Percentiles rank a stretch among this genome's conserved stretches.
Conservation (phyloP, 1,140 invertebrate species). For the Cyclargus thomasi region DNA sequence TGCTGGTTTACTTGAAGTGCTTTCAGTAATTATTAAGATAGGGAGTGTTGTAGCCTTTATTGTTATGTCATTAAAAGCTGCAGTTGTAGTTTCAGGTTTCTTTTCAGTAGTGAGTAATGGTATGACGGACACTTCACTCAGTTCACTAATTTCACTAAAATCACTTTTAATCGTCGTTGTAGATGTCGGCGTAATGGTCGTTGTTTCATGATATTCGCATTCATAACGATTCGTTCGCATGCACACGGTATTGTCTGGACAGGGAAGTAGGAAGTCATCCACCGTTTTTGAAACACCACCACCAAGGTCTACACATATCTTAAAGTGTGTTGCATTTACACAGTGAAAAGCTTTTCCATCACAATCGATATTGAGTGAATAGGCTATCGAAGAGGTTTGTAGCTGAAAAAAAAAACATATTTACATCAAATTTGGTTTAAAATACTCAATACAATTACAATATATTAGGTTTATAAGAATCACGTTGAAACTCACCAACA, state of each 20-base stretch:
- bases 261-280: conserved; percentile 53
- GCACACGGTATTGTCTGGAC: conserved; percentile 53
- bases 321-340: conserved; percentile 65
- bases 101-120: background rate
- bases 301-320: conserved; percentile 68
- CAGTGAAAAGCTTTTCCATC: conserved; percentile 65
- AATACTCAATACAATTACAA: no score
- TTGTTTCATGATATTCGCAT: conserved; percentile 49
- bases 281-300: conserved; percentile 53
- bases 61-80: background rate
- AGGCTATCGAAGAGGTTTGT: conserved; percentile 8
- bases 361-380: conserved; percentile 51
- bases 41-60: background rate
- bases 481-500: conserved; percentile 42
- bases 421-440: background rate
- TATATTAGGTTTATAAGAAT: no score
- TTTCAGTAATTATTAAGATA: background rate
- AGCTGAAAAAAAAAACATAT: conserved; percentile 8
- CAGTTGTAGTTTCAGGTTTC: background rate
- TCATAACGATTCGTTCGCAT: conserved; percentile 48
- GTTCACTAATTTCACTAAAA: conserved; percentile 6
- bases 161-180: conserved; percentile 21
- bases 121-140: conserved; percentile 10
- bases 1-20: background rate
- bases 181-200: conserved; percentile 24